phyloP scores from a whole-genome alignment of 2,797 vertebrate genomes.

The Notamacropus eugenii region DNA sequence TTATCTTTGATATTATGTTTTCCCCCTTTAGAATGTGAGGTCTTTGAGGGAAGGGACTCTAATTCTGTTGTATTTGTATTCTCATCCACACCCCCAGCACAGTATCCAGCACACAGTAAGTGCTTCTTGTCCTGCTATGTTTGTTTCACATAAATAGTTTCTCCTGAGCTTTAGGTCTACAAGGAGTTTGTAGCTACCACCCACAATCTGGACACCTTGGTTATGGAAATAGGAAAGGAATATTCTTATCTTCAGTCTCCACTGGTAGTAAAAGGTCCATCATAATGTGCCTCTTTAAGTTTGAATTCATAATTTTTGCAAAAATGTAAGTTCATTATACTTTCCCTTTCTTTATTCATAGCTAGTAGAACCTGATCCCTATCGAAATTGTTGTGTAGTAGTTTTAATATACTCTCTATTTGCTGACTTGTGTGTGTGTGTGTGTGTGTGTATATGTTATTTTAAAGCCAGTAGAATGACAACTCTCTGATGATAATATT shows the following conservation, averaged over 20 bases:
- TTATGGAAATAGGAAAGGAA: background rate
- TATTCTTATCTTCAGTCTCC: background rate
- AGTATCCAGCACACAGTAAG: background rate
- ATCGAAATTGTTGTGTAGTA: background rate
- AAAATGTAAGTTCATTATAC: background rate
- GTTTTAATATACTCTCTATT: background rate
- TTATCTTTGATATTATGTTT: background rate
- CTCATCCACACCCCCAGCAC: background rate
- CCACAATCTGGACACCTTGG: background rate
- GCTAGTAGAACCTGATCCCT: background rate
- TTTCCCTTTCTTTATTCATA: background rate
- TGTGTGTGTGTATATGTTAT: no score
- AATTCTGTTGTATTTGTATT: background rate
- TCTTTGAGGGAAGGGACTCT: background rate
- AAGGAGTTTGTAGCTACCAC: background rate
- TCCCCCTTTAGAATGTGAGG: background rate
- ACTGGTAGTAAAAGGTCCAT: background rate
- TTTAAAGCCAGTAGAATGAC: background rate
- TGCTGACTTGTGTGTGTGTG: background rate
- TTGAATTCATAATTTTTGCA: background rate
- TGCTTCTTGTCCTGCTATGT: background rate
- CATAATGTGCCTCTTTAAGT: background rate
- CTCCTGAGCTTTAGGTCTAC: background rate
- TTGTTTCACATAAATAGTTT: background rate
- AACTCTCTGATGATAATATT: background rate